Evolutionary conservation across 2,113 vertebrate species (phyloP), one percentile per base, ranked within the genome.

Genomic region (Varanus salvator): DNA sequence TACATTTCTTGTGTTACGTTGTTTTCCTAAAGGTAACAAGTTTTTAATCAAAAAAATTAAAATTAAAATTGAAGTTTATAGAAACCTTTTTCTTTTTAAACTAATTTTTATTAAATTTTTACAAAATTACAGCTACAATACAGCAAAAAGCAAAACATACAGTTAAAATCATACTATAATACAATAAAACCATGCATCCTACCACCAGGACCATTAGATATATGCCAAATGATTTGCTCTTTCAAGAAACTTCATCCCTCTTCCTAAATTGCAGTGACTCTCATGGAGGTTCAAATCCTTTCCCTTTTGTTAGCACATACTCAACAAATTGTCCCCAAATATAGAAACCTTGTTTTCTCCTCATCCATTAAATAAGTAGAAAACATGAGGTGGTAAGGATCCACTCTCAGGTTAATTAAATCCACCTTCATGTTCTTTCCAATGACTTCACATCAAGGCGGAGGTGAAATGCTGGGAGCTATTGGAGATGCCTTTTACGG

Each of bases 371-470:
- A 76, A 78, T 69, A 80, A 85, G 75, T 25, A 71, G 48, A 68
- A 71, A 78, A 78, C 72, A 54, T 23, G 82, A 84, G 48, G 75
- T 44, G 48, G 31, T 34, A 27, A 80, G 64, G 25, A 9, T 27
- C 75, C 21, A n/a, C 14, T 78, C 60, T 87, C 19, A 23, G 60
- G 34, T 90, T 89, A 84, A 71, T 89, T 89, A 68, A 80, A 87
- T 80, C 64, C 23, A 52, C 75, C 68, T 29, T 44, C 52, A 44
- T 11, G 3, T 87, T 80, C 44, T n/a, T 48, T 80, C 64, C 17
- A 31, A 27, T 11, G 27, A 54, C n/a, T 89, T 38, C 66, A 54
- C 50, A 78, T 78, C 75, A 85, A 85, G 77, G 86, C 64, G 44
- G 50, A 80, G 76, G 44, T 80, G 25, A 87, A 78, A 85, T 78